These are phyloP conservation scores for Metalampra italica DNA, from an alignment of 2,888 invertebrate species.

Conservation along the genomic window DNA sequence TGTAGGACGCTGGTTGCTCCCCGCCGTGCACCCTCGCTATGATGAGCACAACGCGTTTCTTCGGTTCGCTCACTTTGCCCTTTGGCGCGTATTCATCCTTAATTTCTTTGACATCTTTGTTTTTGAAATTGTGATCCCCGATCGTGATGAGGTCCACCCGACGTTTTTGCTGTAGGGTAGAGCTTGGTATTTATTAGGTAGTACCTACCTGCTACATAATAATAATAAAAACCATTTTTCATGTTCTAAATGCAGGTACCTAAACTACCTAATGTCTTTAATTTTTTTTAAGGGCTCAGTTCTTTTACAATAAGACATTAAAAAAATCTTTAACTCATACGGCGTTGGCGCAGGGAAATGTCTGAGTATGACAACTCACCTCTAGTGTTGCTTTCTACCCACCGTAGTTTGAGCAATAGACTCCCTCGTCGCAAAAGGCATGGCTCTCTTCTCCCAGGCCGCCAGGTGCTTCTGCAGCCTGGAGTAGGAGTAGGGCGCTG, in stretches of 20 bases:
- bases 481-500: slow-evolving; percentile 97
- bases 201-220: too few species aligned
- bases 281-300: too few species aligned
- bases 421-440: slow-evolving; percentile 83
- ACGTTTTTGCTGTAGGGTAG: slow-evolving; percentile 88
- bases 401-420: slow-evolving; percentile 83
- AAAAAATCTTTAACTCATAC: too few species aligned
- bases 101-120: slow-evolving; percentile 29
- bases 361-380: too few species aligned
- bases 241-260: too few species aligned
- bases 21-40: slow-evolving; percentile 95
- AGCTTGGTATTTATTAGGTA: neutral
- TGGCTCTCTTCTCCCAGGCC: slow-evolving; percentile 81
- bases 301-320: too few species aligned
- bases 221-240: too few species aligned
- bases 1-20: slow-evolving; percentile 95
- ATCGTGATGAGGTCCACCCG: slow-evolving; percentile 94
- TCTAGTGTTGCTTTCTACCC: too few species aligned
- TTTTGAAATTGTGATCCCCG: slow-evolving; percentile 66
- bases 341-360: too few species aligned
- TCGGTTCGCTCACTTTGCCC: slow-evolving; percentile 66
- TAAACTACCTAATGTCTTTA: too few species aligned
- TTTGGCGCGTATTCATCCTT: slow-evolving; percentile 58
- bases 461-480: slow-evolving; percentile 91
- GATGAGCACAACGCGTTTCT: slow-evolving; percentile 85